Base-by-base conservation (phyloP, 2,113 vertebrate genomes). In the Orycteropus afer region DNA sequence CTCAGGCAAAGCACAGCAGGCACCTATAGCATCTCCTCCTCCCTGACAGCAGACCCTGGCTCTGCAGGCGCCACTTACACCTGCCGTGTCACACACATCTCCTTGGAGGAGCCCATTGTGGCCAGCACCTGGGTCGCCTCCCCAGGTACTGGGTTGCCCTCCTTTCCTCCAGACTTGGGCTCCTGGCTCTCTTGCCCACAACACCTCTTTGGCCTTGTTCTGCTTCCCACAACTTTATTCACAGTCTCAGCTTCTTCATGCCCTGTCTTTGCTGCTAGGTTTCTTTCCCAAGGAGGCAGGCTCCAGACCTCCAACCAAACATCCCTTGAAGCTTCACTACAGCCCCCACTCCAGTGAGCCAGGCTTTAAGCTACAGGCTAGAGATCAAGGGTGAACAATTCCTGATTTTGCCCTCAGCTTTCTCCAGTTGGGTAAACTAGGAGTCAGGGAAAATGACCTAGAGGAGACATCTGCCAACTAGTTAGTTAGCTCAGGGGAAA, bases 71-170 rank as follows among this genome's bases (percentile, higher is more conserved):
- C 98, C 37, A 97, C 94, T 45, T 98, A 99, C 82, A 99, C 90
- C 95, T 99, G 99, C 95, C 98, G 89, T 53, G 99, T 99, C 85
- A 97, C 98, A 47, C 99, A 99, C 0, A 0, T 96, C 86, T 96
- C 98, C 76, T 93, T 98, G 79, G 45, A 96, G 57, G 86, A 98
- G 87, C 97, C 98, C 37, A 81, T 97, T 9, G 9, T 13, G 34
- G 71, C 80, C 79, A 97, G 93, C 2, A 7, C 32, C 84, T 89
- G 53, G 83, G 92, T 97, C 51, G 91, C 47, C 18, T 94, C 86
- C 18, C 49, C 91, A 98, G 97, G 98, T 97, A 97, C 65, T 14
- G 7, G 14, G 20, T 5, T 37, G 6, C 32, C 34, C 49, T 67
- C 61, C 47, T 57, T 25, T 34, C 32, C 57, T 34, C 18, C 22